Evolutionary conservation across 2,888 invertebrate species (phyloP), one percentile per base, ranked within the genome.

Genomic region (Theristus sp.): DNA sequence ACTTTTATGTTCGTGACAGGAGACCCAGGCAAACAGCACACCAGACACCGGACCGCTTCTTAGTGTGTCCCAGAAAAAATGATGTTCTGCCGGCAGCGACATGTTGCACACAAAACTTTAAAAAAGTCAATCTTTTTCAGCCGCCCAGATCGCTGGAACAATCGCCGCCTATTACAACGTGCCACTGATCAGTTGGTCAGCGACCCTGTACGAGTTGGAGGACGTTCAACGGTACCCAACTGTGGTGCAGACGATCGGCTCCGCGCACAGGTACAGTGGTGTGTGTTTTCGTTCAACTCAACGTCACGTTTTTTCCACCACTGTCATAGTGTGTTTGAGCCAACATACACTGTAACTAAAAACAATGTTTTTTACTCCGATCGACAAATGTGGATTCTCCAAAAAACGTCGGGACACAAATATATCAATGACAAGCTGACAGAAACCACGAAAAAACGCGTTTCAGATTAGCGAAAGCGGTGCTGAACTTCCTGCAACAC

Each of bases 101-200:
- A n/a, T n/a, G n/a, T n/a, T n/a, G n/a, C n/a, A n/a, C n/a, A n/a
- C n/a, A n/a, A n/a, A n/a, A n/a, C 17, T 38, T 38, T 38, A 38
- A 38, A 38, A 38, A 24, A 26, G 13, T 52, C 52, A 54, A 25
- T 26, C 13, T 13, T 6, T 56, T 24, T 1, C 30, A 30, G 56
- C 22, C 30, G 29, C n/a, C 10, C 30, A 2, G 26, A 22, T 56
- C 2, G 30, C 30, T 6, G 56, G 30, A 29, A 29, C 29, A 29
- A 24, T 56, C 17, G 56, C 56, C 22, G 27, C 10, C 1, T 24
- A 30, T 20, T 61, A 54, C 58, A 58, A 61, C 55, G 46, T 46
- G 10, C 61, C 61, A 1, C 31, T 61, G 54, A n/a, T 61, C 55
- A 61, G 61, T 53, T 61, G 61, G 61, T 28, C 55, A 2, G 61